phyloP scores from a whole-genome alignment of 2,888 invertebrate genomes.

The Diplazon laetatorius region DNA sequence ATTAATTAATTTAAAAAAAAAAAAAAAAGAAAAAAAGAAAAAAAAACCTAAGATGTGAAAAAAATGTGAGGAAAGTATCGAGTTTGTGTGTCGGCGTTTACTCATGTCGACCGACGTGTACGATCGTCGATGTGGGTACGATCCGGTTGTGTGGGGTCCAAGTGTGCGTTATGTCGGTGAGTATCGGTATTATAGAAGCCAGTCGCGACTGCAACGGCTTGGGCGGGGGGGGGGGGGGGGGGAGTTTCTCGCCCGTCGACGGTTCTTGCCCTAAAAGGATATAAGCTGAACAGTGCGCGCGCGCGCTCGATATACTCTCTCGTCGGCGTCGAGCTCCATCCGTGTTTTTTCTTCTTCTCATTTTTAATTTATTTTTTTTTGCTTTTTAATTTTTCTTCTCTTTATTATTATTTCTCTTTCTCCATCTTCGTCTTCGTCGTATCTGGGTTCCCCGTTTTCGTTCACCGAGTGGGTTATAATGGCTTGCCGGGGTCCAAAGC shows the following conservation, averaged over 20 bases:
- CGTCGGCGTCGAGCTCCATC: slow-evolving; percentile 6
- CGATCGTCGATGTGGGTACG: neutral
- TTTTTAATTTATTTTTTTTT: slow-evolving; percentile 39
- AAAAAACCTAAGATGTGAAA: slow-evolving; percentile 18
- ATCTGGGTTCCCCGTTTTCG: slow-evolving; percentile 31
- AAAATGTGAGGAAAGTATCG: slow-evolving; percentile 28
- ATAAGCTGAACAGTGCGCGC: slow-evolving; percentile 59
- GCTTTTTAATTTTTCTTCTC: slow-evolving; percentile 34
- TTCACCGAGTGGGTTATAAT: slow-evolving; percentile 42
- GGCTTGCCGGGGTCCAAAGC: slow-evolving; percentile 31
- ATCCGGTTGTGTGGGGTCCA: slow-evolving; percentile 6
- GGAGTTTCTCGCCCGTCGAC: slow-evolving; percentile 54
- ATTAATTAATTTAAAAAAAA: neutral
- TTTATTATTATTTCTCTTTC: slow-evolving; percentile 18
- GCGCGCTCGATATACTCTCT: slow-evolving; percentile 22
- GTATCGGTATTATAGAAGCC: slow-evolving; percentile 46
- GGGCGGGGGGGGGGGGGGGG: neutral
- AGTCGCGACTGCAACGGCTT: slow-evolving; percentile 19
- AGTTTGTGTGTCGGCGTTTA: neutral
- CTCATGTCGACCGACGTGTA: slow-evolving; percentile 2
- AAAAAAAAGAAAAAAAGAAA: neutral
- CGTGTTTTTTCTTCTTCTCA: no score
- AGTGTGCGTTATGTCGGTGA: slow-evolving; percentile 23
- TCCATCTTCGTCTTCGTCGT: no score
- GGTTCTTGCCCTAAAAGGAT: slow-evolving; percentile 69